Percentiles rank a stretch among this genome's conserved stretches.
phyloP scores from a whole-genome alignment of 2,797 vertebrate genomes.

The Aeoliscus strigatus region DNA sequence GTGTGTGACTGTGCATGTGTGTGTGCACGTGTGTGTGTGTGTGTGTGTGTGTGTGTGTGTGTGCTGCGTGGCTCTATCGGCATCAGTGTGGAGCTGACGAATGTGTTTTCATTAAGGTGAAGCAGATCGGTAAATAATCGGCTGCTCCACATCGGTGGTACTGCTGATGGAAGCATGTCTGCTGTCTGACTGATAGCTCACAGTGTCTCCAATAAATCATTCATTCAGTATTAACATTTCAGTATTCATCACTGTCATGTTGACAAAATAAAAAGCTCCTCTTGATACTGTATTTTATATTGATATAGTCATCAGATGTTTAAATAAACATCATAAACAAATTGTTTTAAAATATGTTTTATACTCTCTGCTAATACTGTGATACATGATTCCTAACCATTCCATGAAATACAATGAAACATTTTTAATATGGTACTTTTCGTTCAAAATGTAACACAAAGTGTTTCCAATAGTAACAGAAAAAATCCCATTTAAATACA shows the following conservation, averaged over 20 bases:
- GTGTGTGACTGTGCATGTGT: not conserved
- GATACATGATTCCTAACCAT: too few species aligned
- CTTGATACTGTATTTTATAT: not conserved
- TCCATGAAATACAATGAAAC: too few species aligned
- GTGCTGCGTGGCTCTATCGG: slow-evolving; percentile 3
- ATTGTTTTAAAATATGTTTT: too few species aligned
- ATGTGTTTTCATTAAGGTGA: slow-evolving; percentile 26
- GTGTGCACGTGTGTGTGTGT: slow-evolving; percentile 6
- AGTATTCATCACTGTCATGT: slow-evolving; percentile 1
- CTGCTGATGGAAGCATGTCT: slow-evolving; percentile 40
- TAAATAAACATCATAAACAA: too few species aligned
- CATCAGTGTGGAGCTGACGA: slow-evolving; percentile 14
- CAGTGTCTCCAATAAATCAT: slow-evolving; percentile 27
- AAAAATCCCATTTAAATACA: too few species aligned
- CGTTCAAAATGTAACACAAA: too few species aligned
- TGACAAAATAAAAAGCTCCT: too few species aligned
- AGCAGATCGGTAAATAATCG: slow-evolving; percentile 29
- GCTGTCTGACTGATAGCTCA: slow-evolving; percentile 23
- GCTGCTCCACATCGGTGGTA: slow-evolving; percentile 18
- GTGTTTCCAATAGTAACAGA: too few species aligned
- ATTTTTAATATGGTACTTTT: too few species aligned
- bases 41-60: slow-evolving; percentile 1
- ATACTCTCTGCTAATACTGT: too few species aligned
- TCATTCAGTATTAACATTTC: slow-evolving; percentile 25
- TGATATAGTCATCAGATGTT: too few species aligned